phyloP scores from a whole-genome alignment of 92 coral and sea anemone genomes.

The Hydrozoanthus gracilis region DNA sequence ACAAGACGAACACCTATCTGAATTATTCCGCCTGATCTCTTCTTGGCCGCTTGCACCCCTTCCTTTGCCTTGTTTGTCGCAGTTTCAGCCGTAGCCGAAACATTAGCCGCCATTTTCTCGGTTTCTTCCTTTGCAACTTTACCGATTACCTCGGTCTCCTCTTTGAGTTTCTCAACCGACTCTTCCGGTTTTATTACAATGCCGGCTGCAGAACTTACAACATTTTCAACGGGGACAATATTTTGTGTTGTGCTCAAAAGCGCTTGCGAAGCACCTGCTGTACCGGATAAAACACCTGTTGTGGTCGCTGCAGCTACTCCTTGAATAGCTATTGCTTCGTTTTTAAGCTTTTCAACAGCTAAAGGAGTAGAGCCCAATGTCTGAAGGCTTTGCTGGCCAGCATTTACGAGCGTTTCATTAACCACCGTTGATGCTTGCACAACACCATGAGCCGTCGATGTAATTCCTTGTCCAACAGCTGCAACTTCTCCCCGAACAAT shows the following conservation, averaged over 20 bases:
- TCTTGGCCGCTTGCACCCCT: slow-evolving; percentile 67
- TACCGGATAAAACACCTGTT: slow-evolving; percentile 27
- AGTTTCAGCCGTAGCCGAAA: slow-evolving; percentile 59
- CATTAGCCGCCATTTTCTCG: slow-evolving; percentile 53
- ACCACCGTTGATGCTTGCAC: neutral
- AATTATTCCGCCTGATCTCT: slow-evolving; percentile 78
- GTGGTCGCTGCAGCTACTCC: slow-evolving; percentile 32
- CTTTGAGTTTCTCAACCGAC: slow-evolving; percentile 66
- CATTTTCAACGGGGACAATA: neutral
- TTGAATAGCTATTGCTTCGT: slow-evolving; percentile 25
- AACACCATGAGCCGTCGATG: slow-evolving; percentile 13
- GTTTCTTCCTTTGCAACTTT: slow-evolving; percentile 55
- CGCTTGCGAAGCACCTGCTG: slow-evolving; percentile 41
- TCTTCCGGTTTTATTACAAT: slow-evolving; percentile 47
- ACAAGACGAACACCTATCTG: slow-evolving; percentile 78
- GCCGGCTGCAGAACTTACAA: slow-evolving; percentile 4
- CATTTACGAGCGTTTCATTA: slow-evolving; percentile 21
- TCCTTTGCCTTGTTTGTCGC: slow-evolving; percentile 56
- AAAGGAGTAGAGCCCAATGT: slow-evolving; percentile 13
- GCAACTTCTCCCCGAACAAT: slow-evolving; percentile 4
- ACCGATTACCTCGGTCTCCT: slow-evolving; percentile 60
- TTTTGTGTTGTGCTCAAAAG: slow-evolving; percentile 33
- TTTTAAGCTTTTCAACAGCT: slow-evolving; percentile 2
- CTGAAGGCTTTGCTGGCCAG: slow-evolving; percentile 24
- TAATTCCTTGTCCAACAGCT: neutral